Evolutionary conservation across 1,140 invertebrate genomes (phyloP).

Genomic region (Bombus soroeensis): DNA sequence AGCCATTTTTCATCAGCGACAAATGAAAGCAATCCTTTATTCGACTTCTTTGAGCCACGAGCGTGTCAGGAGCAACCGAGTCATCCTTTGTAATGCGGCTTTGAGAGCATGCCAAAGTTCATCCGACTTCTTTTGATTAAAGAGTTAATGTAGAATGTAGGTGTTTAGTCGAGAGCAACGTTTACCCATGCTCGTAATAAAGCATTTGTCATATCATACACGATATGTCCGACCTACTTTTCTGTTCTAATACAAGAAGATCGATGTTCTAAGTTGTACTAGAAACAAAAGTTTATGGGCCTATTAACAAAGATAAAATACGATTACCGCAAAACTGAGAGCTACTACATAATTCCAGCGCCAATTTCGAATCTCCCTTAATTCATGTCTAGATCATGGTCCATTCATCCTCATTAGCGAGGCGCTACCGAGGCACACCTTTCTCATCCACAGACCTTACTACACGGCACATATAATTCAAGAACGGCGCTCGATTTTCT

Average conservation of each 20-base stretch:
- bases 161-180: neutral
- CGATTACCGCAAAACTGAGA: neutral
- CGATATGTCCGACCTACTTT: neutral
- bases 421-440: constrained; percentile 13
- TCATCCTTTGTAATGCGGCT: neutral
- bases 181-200: neutral
- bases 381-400: neutral
- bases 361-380: neutral
- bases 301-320: neutral
- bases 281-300: neutral
- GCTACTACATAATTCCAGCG: neutral
- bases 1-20: constrained; percentile 37
- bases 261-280: neutral
- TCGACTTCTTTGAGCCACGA: neutral
- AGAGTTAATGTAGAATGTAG: neutral
- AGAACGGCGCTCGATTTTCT: constrained; percentile 26
- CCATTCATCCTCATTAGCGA: constrained; percentile 23
- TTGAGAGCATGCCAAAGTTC: neutral
- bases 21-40: constrained; percentile 36
- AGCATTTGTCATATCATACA: neutral
- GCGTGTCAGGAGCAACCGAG: neutral
- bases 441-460: neutral
- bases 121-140: neutral
- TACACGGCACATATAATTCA: constrained; percentile 34
- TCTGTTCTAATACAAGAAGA: neutral